phyloP scores from a whole-genome alignment of 2,797 vertebrate genomes.

The Accipiter minullus region DNA sequence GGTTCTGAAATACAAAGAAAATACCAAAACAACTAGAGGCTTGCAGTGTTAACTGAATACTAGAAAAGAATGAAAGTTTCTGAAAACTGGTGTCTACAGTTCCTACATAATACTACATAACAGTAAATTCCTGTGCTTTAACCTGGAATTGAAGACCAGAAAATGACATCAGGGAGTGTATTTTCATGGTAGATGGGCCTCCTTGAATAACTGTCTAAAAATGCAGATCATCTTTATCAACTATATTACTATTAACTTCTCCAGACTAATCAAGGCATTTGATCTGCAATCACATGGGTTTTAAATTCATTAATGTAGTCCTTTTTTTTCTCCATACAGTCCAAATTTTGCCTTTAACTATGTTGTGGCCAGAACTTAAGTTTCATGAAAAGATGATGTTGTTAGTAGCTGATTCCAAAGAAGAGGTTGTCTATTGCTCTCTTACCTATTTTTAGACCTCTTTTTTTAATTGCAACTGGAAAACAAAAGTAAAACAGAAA shows the following conservation, averaged over 20 bases:
- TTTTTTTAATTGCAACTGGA: not conserved
- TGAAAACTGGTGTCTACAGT: not conserved
- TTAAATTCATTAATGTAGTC: not conserved
- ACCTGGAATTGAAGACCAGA: not conserved
- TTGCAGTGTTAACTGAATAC: not conserved
- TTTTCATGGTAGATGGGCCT: not conserved
- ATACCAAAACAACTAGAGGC: not conserved
- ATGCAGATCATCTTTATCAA: not conserved
- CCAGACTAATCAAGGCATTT: not conserved
- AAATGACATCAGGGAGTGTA: rapidly evolving
- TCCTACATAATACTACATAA: not conserved
- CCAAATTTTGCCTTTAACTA: not conserved
- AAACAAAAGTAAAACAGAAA: not conserved
- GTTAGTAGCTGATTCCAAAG: not conserved
- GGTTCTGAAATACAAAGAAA: not conserved
- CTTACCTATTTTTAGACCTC: not conserved
- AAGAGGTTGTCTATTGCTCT: not conserved
- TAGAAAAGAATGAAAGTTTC: not conserved
- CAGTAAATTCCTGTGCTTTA: not conserved
- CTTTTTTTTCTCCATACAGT: not conserved
- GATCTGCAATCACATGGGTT: not conserved
- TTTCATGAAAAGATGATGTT: not conserved
- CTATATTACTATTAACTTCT: not conserved
- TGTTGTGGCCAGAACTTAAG: not conserved
- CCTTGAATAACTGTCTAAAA: not conserved